Conservation (phyloP, 2,888 invertebrate species). For the Diarsia mendica region DNA sequence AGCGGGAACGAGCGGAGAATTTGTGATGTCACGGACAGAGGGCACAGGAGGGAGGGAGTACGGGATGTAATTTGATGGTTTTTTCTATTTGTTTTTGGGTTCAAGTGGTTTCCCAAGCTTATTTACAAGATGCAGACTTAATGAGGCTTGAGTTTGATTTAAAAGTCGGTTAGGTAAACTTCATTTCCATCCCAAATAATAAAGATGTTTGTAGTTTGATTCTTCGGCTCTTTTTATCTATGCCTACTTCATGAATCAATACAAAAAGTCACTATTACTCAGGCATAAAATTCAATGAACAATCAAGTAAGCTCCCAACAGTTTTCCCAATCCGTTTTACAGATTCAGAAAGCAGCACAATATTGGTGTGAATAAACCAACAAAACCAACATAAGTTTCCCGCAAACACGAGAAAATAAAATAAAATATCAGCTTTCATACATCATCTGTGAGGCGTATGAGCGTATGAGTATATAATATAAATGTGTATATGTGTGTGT, state of each 20-base stretch:
- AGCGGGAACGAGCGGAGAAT: conserved; percentile 36
- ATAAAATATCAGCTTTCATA: conserved; percentile 57
- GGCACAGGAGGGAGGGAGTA: background rate
- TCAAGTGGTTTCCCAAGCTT: conserved; percentile 13
- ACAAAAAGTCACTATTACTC: background rate
- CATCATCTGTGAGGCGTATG: conserved; percentile 44
- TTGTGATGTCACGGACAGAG: conserved; percentile 50
- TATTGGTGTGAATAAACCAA: conserved; percentile 34
- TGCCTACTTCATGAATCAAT: background rate
- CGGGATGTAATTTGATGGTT: conserved; percentile 29
- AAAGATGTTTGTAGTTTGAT: background rate
- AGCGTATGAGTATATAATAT: no score
- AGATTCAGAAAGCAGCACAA: conserved; percentile 21
- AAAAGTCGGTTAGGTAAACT: background rate
- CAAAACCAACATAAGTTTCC: conserved; percentile 37
- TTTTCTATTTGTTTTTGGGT: conserved; percentile 12
- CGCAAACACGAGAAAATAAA: conserved; percentile 34
- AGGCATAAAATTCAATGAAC: conserved; percentile 9
- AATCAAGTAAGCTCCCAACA: background rate
- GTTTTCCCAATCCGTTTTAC: conserved; percentile 29
- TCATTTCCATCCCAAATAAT: background rate
- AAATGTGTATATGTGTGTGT: conserved; percentile 33
- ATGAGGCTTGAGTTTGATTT: background rate
- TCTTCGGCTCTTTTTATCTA: background rate
- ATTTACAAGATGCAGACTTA: background rate